Evolutionary conservation across 2,113 vertebrate genomes (phyloP), one percentile per base, ranked within the genome.

Genomic region (Calidris pygmaea): DNA sequence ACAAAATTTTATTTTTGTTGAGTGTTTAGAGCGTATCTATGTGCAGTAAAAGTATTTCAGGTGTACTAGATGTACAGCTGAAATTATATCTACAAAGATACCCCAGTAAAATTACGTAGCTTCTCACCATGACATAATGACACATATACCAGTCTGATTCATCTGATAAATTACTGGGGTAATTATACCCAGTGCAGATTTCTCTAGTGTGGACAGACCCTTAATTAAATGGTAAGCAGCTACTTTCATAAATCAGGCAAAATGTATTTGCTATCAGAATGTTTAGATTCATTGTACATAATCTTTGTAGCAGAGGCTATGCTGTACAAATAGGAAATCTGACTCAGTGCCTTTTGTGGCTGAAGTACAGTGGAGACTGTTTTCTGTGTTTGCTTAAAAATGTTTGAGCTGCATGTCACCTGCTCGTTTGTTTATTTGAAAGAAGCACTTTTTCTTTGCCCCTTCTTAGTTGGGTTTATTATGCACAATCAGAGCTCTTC

Each of bases 141-240:
- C 70, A 87, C 2, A 1, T 50, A 63, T 80, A 87, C 59, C 21
- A 59, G 77, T 95, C 55, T 96, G 95, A 97, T 70, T 96, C 84
- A 95, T 89, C 67, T 91, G 91, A 79, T 93, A 92, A 91, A 96
- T 95, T 95, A 79, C 62, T 73, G 39, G 56, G 34, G 47, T 95
- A 91, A 89, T 96, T 95, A 89, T 76, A 95, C 63, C 39, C 55
- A 73, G 66, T 74, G 67, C 87, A 94, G 55, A 79, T 91, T 92
- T 83, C 89, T 95, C 74, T 85, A 23, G 47, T 70, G 58, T 93
- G 87, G 91, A 92, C 94, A 89, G 87, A 95, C 50, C 84, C 8
- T 96, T 95, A 92, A 90, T 94, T 92, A 95, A 95, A 32, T 71
- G 59, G 59, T 83, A 47, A 92, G 63, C 58, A 83, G 63, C 35